Evolutionary conservation across 30 jellyfish, hydroid and myxozoan species (phyloP).

Genomic region (Aurelia coerulea): DNA sequence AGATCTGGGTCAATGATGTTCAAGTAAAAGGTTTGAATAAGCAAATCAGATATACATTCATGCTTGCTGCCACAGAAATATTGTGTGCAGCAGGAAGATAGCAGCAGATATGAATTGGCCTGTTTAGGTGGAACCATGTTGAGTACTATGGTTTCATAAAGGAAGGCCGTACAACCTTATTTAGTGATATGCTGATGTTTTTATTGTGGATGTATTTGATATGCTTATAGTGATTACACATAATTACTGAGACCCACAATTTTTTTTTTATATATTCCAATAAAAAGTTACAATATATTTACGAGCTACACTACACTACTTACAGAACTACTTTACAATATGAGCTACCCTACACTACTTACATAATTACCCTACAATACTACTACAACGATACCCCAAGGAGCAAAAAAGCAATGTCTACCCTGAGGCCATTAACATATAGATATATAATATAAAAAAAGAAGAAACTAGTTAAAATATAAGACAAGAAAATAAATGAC

Average conservation of each 20-base stretch:
- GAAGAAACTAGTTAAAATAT: no score
- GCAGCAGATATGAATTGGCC: constrained; percentile 2
- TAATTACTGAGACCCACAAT: neutral
- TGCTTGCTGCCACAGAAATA: constrained; percentile 1
- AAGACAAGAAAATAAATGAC: no score
- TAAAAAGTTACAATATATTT: no score
- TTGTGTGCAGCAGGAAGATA: neutral
- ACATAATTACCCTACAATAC: no score
- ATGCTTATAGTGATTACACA: neutral
- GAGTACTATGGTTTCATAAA: neutral
- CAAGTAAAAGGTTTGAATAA: constrained; percentile 2
- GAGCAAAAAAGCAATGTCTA: no score
- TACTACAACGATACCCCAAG: no score
- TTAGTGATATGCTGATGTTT: neutral
- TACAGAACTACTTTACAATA: no score
- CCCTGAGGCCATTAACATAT: no score
- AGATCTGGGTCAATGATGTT: neutral
- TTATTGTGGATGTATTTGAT: neutral
- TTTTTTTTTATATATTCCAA: no score
- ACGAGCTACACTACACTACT: no score
- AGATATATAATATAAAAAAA: no score
- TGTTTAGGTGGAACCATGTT: constrained; percentile 1
- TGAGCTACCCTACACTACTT: no score
- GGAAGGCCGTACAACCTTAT: neutral
- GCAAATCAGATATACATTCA: neutral